These are phyloP conservation scores for Anser cygnoides DNA, from an alignment of 2,113 vertebrate species.

Conservation along the genomic window DNA sequence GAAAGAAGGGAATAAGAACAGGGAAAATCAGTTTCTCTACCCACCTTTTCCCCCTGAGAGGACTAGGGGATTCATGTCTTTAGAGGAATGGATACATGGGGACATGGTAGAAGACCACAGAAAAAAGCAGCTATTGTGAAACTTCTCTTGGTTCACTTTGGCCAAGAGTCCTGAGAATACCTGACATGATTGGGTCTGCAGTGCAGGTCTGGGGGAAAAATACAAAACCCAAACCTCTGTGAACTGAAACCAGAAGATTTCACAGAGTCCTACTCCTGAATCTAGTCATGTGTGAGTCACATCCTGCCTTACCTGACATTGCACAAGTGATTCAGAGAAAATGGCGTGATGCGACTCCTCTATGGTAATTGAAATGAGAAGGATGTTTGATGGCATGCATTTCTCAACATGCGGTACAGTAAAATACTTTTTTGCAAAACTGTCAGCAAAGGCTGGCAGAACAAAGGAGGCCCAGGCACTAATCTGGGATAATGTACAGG, in stretches of 20 bases:
- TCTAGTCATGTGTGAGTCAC: conserved; percentile 49
- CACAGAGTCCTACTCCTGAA: neutral
- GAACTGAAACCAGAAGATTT: conserved; percentile 37
- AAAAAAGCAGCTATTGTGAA: neutral
- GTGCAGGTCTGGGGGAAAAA: neutral
- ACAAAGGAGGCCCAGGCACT: conserved; percentile 29
- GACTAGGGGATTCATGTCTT: neutral
- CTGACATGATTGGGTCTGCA: neutral
- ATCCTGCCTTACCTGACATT: conserved; percentile 64
- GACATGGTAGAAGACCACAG: neutral
- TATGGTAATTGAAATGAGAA: conserved; percentile 17
- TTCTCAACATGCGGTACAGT: neutral
- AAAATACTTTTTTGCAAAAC: neutral
- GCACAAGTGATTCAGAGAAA: conserved; percentile 22
- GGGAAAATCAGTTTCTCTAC: neutral
- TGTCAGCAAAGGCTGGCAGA: neutral
- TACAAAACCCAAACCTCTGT: neutral
- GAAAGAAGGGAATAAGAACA: neutral
- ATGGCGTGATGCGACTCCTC: neutral
- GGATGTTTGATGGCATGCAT: neutral
- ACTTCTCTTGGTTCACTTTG: neutral
- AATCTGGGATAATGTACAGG: conserved; percentile 25
- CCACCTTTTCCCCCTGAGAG: neutral
- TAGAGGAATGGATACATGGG: neutral
- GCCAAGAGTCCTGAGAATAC: neutral